Conservation (phyloP, 2,888 invertebrate species). For the Charanyca ferruginea region DNA sequence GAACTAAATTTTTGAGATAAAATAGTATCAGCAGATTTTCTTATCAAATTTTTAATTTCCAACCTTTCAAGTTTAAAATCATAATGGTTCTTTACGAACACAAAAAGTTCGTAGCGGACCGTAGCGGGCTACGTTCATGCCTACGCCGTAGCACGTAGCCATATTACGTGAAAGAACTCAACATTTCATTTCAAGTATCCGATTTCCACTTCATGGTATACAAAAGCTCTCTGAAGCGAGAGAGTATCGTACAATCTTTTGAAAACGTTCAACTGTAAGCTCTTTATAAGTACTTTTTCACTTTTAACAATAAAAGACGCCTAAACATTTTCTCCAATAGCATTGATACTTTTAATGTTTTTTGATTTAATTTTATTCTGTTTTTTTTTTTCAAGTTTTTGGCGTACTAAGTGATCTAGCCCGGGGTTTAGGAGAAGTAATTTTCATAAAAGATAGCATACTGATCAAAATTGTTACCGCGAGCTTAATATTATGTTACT, state of each 20-base stretch:
- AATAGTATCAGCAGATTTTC: not conserved
- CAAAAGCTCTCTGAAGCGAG: slow-evolving; percentile 52
- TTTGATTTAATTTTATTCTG: too few relatives aligned
- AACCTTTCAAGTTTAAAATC: slow-evolving; percentile 20
- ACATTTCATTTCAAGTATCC: slow-evolving; percentile 59
- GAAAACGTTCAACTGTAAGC: slow-evolving; percentile 54
- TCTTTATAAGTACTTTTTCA: slow-evolving; percentile 37
- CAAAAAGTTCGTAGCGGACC: slow-evolving; percentile 26
- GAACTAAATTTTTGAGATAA: not conserved
- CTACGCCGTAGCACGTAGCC: slow-evolving; percentile 68
- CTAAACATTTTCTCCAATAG: slow-evolving; percentile 13
- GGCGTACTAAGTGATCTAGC: not conserved
- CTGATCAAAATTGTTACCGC: slow-evolving; percentile 10
- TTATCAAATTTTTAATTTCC: not conserved
- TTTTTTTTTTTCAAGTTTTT: not conserved
- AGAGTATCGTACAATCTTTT: slow-evolving; percentile 57
- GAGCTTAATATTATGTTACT: slow-evolving; percentile 17
- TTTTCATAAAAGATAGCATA: slow-evolving; percentile 1
- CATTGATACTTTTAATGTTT: not conserved
- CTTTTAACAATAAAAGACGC: slow-evolving; percentile 43
- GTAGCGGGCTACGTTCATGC: slow-evolving; percentile 47
- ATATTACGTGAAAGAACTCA: slow-evolving; percentile 53
- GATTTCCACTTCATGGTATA: slow-evolving; percentile 64
- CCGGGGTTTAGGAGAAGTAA: too few relatives aligned
- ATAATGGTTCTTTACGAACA: slow-evolving; percentile 8